These are phyloP conservation scores for Dermolepida albohirtum DNA, from an alignment of 2,888 invertebrate genomes.

Conservation along the genomic window DNA sequence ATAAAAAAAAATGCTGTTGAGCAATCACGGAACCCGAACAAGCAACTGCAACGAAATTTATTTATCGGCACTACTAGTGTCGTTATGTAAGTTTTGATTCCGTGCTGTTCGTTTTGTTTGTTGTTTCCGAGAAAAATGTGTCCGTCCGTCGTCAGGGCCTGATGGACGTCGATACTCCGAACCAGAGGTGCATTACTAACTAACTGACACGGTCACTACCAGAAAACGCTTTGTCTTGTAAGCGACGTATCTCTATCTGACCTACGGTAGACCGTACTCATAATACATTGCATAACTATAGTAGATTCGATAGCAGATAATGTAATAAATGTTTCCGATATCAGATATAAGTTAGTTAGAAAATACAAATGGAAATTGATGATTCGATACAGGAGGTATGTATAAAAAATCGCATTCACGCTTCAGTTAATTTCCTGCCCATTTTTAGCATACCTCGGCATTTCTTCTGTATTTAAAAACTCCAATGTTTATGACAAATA, in stretches of 20 bases:
- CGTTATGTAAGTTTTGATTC: conserved; percentile 34
- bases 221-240: conserved; percentile 37
- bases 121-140: conserved; percentile 26
- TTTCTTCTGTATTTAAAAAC: too few relatives aligned
- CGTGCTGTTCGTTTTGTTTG: conserved; percentile 21
- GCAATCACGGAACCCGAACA: conserved; percentile 34
- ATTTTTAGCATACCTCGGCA: too few relatives aligned
- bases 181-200: conserved; percentile 33
- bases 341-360: conserved; percentile 34
- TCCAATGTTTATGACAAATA: too few relatives aligned
- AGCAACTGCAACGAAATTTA: conserved; percentile 21
- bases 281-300: conserved; percentile 5
- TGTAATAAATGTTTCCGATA: conserved; percentile 41
- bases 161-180: conserved; percentile 21
- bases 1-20: conserved; percentile 29
- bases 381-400: neutral
- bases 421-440: too few relatives aligned
- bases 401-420: too few relatives aligned
- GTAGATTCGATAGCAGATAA: conserved; percentile 24
- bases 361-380: conserved; percentile 16
- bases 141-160: conserved; percentile 21
- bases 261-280: conserved; percentile 25
- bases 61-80: conserved; percentile 17
- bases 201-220: conserved; percentile 29
- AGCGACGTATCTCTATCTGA: conserved; percentile 19